Conservation (phyloP, 1,140 invertebrate species). For the Conus ventricosus region DNA sequence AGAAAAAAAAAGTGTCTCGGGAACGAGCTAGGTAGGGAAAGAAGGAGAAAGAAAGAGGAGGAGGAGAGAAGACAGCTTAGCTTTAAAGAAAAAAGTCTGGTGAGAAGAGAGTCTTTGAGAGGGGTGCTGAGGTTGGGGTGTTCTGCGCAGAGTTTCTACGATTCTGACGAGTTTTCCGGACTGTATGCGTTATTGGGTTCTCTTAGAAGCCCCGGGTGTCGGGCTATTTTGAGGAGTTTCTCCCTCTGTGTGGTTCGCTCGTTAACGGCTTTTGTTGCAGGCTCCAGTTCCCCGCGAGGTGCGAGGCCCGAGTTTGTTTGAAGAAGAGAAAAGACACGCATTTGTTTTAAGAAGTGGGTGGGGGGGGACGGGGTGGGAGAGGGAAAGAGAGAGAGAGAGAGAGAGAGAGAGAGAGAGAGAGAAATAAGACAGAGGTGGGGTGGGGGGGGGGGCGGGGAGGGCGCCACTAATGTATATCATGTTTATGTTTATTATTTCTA, state of each 20-base stretch:
- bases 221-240: background rate
- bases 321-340: no score
- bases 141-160: background rate
- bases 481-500: no score
- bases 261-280: background rate
- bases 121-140: background rate
- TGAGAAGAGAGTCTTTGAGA: background rate
- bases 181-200: background rate
- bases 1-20: no score
- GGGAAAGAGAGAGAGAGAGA: background rate
- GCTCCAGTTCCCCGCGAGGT: no score
- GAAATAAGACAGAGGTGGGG: background rate
- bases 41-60: background rate
- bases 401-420: background rate
- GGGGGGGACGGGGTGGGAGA: background rate
- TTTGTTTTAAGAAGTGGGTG: no score
- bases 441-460: no score
- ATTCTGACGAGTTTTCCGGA: constrained; percentile 11
- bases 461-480: no score
- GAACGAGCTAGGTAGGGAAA: background rate
- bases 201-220: background rate
- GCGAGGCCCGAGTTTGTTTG: no score
- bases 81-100: background rate
- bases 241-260: background rate
- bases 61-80: background rate